A percentile compares a stretch with the other conserved stretches of the same genome.
These are phyloP conservation scores for Gopherus evgoodei DNA, from an alignment of 2,113 vertebrate species.

Conservation along the genomic window DNA sequence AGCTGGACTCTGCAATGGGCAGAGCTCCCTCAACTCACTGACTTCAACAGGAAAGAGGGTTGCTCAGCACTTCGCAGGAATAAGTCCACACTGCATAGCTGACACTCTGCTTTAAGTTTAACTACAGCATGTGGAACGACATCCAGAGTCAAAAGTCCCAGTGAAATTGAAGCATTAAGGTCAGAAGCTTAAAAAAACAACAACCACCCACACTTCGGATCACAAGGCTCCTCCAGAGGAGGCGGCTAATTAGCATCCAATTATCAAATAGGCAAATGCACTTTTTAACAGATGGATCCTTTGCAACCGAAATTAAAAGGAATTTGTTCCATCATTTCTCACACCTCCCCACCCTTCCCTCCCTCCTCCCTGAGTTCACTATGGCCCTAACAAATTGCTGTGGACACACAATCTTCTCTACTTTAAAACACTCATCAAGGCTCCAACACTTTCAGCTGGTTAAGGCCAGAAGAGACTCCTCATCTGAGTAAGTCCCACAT, in stretches of 20 bases:
- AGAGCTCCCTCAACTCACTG: neutral
- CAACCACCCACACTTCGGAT: neutral
- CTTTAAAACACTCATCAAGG: neutral
- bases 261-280: rapidly evolving
- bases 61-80: neutral
- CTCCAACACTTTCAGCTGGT: neutral
- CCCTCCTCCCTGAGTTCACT: neutral
- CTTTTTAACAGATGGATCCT: neutral
- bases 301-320: rapidly evolving
- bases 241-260: neutral
- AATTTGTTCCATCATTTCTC: neutral
- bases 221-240: slow-evolving; percentile 68
- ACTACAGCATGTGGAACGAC: rapidly evolving
- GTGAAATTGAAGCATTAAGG: rapidly evolving
- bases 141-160: rapidly evolving
- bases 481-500: neutral
- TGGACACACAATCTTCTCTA: neutral
- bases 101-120: neutral
- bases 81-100: rapidly evolving
- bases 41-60: rapidly evolving
- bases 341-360: neutral
- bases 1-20: neutral
- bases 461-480: neutral
- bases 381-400: neutral
- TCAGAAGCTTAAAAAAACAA: neutral